Evolutionary conservation across 2,888 invertebrate genomes (phyloP).

Genomic region (Meganola albula): DNA sequence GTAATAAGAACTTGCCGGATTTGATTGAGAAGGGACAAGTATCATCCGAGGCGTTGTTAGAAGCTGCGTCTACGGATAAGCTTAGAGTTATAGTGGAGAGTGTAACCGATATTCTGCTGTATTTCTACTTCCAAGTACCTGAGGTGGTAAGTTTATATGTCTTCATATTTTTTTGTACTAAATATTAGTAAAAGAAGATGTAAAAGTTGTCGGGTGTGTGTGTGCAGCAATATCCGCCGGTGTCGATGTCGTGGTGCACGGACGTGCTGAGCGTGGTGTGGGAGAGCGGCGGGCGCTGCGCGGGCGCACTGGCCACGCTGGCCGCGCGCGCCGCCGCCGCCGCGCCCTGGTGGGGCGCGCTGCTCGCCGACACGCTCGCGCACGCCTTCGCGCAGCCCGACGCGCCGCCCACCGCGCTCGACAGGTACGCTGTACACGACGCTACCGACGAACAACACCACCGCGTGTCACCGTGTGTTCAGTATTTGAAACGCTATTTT

Average conservation of each 20-base stretch:
- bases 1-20: conserved; percentile 47
- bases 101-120: conserved; percentile 87
- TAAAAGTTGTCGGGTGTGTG: not conserved
- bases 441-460: not conserved
- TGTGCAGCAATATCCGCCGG: conserved; percentile 41
- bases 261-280: conserved; percentile 77
- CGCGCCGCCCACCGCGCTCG: conserved; percentile 87
- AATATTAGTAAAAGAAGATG: not conserved
- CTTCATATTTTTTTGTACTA: not conserved
- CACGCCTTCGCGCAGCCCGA: conserved; percentile 87
- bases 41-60: conserved; percentile 62
- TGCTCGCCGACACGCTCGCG: conserved; percentile 81
- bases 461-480: not conserved
- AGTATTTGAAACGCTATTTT: no score
- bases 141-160: conserved; percentile 51
- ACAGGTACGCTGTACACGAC: conserved; percentile 76
- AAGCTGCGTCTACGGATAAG: conserved; percentile 88
- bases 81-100: conserved; percentile 88
- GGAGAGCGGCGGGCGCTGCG: conserved; percentile 86
- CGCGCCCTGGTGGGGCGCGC: not conserved
- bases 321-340: conserved; percentile 86
- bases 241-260: conserved; percentile 50
- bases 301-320: conserved; percentile 86
- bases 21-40: conserved; percentile 48
- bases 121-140: conserved; percentile 77